phyloP scores from a whole-genome alignment of 37 sponge, comb jelly and placozoan species.

The Diacarnus erythraeanus region DNA sequence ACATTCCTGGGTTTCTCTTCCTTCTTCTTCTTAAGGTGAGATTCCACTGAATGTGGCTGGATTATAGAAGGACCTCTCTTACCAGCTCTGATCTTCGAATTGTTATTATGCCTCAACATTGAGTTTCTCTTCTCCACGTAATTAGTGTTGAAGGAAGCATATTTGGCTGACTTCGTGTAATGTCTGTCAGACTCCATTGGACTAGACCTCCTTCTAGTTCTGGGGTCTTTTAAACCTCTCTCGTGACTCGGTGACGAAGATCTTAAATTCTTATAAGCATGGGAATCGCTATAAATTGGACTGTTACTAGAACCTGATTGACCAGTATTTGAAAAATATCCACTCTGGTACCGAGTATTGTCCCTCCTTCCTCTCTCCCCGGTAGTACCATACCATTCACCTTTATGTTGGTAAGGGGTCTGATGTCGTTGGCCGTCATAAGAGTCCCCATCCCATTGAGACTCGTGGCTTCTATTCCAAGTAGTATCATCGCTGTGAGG shows the following conservation, averaged over 20 bases:
- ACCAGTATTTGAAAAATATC: too few species aligned
- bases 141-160: background rate
- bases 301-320: background rate
- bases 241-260: background rate
- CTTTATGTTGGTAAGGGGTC: background rate
- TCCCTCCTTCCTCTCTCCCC: too few species aligned
- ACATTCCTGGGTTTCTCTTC: background rate
- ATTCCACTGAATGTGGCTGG: conserved; percentile 9
- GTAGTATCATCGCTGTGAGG: background rate
- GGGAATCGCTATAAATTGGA: background rate
- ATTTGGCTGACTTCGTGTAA: conserved; percentile 14
- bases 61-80: conserved; percentile 14
- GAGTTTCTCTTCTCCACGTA: conserved; percentile 1
- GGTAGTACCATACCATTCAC: background rate
- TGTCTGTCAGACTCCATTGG: background rate
- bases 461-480: background rate
- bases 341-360: too few species aligned
- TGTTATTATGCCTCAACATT: background rate
- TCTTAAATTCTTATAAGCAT: background rate
- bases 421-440: background rate
- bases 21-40: background rate
- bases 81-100: background rate
- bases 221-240: background rate
- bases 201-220: background rate
- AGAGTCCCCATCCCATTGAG: background rate